phyloP scores from a whole-genome alignment of 2,888 invertebrate species.

The Campoplex nolae region DNA sequence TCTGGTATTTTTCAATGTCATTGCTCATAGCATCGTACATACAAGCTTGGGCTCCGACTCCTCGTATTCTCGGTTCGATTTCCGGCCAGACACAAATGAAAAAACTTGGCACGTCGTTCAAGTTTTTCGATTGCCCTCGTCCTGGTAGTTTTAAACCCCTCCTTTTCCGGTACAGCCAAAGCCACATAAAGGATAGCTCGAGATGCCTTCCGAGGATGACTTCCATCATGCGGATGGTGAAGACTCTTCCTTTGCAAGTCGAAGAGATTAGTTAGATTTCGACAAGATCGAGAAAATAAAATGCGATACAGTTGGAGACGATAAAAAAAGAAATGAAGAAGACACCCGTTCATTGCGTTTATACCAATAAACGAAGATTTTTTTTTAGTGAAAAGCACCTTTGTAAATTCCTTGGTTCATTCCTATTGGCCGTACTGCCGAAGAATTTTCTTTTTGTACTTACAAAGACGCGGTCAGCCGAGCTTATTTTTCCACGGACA shows the following conservation, averaged over 20 bases:
- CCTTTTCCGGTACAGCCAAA: neutral
- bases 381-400: neutral
- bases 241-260: too few species aligned
- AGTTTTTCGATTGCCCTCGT: neutral
- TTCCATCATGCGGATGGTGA: too few species aligned
- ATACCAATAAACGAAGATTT: neutral
- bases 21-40: neutral
- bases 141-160: neutral
- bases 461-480: neutral
- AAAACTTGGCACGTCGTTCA: neutral
- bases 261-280: too few species aligned
- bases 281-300: too few species aligned
- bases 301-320: neutral
- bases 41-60: neutral
- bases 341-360: neutral
- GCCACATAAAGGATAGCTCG: neutral
- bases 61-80: neutral
- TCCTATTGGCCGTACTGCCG: neutral
- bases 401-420: conserved; percentile 4
- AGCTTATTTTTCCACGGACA: conserved; percentile 74
- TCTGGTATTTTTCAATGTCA: neutral
- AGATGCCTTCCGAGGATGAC: too few species aligned
- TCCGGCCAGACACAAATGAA: neutral
- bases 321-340: neutral
- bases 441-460: conserved; percentile 5